phyloP scores from a whole-genome alignment of 2,888 invertebrate species.

The Lissocephala sabroskyi region DNA sequence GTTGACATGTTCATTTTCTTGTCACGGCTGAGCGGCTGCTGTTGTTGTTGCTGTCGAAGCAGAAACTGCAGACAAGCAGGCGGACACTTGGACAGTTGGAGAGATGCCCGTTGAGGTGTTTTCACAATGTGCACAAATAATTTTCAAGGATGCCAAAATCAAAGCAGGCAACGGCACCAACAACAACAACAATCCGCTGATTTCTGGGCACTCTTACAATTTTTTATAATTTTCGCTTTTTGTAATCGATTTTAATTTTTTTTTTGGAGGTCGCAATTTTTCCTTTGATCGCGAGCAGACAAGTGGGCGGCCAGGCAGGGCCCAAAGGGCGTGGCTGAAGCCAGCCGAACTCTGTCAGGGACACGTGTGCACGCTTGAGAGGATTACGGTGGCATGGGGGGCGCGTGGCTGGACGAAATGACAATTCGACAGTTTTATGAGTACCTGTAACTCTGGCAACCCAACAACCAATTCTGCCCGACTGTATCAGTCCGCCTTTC shows the following conservation, averaged over 20 bases:
- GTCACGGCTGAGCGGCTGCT: constrained; percentile 20
- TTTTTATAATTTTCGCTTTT: constrained; percentile 21
- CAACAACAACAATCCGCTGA: background rate
- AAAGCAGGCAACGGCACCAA: constrained; percentile 17
- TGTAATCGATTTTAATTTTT: constrained; percentile 17
- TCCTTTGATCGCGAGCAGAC: no score
- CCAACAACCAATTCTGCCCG: background rate
- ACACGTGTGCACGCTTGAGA: background rate
- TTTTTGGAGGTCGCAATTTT: no score
- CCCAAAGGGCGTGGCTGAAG: no score
- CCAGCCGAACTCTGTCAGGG: no score
- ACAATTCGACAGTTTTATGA: constrained; percentile 62
- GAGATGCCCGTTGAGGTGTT: constrained; percentile 54
- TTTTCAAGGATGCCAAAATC: background rate
- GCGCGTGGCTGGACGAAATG: constrained; percentile 42
- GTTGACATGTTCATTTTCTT: constrained; percentile 65
- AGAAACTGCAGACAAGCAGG: no score
- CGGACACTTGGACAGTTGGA: no score
- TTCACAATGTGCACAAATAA: constrained; percentile 14
- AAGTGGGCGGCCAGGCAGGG: no score
- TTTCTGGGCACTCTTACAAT: no score
- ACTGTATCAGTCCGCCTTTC: background rate
- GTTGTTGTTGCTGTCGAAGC: constrained; percentile 30
- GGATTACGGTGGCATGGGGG: constrained; percentile 1
- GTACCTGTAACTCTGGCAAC: constrained; percentile 50